Base-by-base conservation (phyloP, 2,888 invertebrate species). In the Clusia tigrina region DNA sequence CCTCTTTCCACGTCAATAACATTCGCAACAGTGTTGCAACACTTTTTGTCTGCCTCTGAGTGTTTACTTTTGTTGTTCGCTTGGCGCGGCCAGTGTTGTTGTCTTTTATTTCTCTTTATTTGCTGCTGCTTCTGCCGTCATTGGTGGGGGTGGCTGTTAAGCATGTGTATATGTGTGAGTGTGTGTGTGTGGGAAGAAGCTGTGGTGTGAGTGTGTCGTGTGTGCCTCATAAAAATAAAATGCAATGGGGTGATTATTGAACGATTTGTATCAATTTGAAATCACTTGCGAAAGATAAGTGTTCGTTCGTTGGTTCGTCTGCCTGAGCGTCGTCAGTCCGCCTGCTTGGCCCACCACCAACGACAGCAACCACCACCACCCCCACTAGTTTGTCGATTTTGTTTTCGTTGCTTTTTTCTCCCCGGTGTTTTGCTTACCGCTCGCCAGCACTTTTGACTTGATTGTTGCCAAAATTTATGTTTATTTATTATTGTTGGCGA, bases 191-290 rank as follows among this genome's bases (percentile, higher is more conserved):
- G 48, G n/a, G n/a, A n/a, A n/a, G n/a, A n/a, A n/a, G n/a, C 15
- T 48, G n/a, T 58, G n/a, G 18, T 56, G 51, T 22, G 54, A 54
- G 18, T 54, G 38, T 61, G 24, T 42, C n/a, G n/a, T 22, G 20
- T 60, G 46, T 52, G 58, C 55, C 32, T 55, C 67, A 58, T 71
- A 71, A 74, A 74, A 76, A 80, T 76, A 77, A 78, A 79, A 77
- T 77, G 74, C 74, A 78, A 80, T 78, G 74, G 72, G 77, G 80
- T 81, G 79, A 79, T 81, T 81, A 80, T 80, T 79, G 78, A 76
- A 74, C 79, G 72, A 80, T 80, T 81, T 80, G 79, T 81, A 80
- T 80, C 78, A 80, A 80, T 81, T 81, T 76, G 72, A 76, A 69
- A 69, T 67, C 69, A 69, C 71, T 69, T 69, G 59, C 55, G 63